phyloP scores from a whole-genome alignment of 2,888 invertebrate genomes.

The Caenorhabditis sinica region DNA sequence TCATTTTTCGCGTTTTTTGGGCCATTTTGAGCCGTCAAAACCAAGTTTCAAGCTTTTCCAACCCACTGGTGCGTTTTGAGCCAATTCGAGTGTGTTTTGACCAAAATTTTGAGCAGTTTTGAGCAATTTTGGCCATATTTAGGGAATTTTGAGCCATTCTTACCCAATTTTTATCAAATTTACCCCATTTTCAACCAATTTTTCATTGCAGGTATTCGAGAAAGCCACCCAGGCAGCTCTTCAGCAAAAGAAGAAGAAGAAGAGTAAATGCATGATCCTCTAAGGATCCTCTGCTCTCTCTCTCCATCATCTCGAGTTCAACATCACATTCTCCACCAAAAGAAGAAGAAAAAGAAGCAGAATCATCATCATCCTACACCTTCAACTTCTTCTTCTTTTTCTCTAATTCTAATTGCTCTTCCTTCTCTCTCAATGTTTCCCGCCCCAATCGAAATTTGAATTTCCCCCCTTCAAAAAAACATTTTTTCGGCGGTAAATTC shows the following conservation, averaged over 20 bases:
- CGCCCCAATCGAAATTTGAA: neutral
- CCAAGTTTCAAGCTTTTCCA: too few species aligned
- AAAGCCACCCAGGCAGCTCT: conserved; percentile 98
- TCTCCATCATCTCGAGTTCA: neutral
- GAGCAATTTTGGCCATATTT: too few species aligned
- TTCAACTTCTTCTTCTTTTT: neutral
- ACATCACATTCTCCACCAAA: neutral
- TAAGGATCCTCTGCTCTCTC: conserved; percentile 34
- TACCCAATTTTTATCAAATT: neutral
- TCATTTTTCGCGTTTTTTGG: too few species aligned
- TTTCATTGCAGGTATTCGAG: conserved; percentile 92
- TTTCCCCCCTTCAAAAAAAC: too few species aligned
- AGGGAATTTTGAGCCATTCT: too few species aligned
- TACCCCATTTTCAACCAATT: neutral
- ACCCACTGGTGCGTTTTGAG: too few species aligned
- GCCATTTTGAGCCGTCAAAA: too few species aligned
- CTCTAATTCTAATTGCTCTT: conserved; percentile 3
- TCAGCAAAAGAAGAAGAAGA: conserved; percentile 88
- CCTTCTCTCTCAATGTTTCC: neutral
- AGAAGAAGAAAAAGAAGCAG: neutral
- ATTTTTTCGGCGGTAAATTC: too few species aligned
- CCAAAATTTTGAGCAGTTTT: too few species aligned
- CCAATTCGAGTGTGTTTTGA: too few species aligned
- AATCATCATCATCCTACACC: neutral
- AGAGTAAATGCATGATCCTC: conserved; percentile 84